Percentiles rank a stretch among this genome's conserved stretches.
These are phyloP conservation scores for Dyspetes luteomarginatus DNA, from an alignment of 2,888 invertebrate genomes.

Conservation along the genomic window DNA sequence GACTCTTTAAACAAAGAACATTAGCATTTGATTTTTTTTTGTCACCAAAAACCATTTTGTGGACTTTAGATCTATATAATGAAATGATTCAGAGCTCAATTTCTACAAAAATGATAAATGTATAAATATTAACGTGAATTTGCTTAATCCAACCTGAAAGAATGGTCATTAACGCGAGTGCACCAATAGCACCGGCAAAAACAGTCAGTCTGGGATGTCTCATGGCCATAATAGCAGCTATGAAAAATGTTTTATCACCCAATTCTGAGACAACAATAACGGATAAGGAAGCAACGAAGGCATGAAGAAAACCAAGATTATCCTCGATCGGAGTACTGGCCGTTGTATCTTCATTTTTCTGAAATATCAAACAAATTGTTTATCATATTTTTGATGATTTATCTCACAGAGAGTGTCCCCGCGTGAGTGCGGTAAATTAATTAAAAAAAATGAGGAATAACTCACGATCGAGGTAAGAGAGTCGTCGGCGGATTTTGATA, in stretches of 20 bases:
- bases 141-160: conserved; percentile 88
- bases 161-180: conserved; percentile 96
- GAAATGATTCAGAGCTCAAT: no score
- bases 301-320: conserved; percentile 94
- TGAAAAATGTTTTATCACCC: conserved; percentile 99
- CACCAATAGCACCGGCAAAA: conserved; percentile 96
- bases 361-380: conserved; percentile 45
- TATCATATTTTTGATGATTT: not conserved
- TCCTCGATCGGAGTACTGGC: conserved; percentile 73
- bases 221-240: conserved; percentile 99
- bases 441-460: not conserved
- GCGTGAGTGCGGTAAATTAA: not conserved
- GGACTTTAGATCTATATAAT: no score
- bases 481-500: conserved; percentile 48
- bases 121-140: not conserved
- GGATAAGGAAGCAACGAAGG: conserved; percentile 96
- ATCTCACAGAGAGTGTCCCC: no score
- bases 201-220: conserved; percentile 96
- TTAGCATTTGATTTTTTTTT: no score
- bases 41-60: no score
- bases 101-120: not conserved
- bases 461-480: conserved; percentile 47
- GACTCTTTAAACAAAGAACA: no score
- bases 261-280: conserved; percentile 99
- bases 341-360: conserved; percentile 70